Evolutionary conservation across 1,140 invertebrate species (phyloP).

Genomic region (Drosophila cardini): DNA sequence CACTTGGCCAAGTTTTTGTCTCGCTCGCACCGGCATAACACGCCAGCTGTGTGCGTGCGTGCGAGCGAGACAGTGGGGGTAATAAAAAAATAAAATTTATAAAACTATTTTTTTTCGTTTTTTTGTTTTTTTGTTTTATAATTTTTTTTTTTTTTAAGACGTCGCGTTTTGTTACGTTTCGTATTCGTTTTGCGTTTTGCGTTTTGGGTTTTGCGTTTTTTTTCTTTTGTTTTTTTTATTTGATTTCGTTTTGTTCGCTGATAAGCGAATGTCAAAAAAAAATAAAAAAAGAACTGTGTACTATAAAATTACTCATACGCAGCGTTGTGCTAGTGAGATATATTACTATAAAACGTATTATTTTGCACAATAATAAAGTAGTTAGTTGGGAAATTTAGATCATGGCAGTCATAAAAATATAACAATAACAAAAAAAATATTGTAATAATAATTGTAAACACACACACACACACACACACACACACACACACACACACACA

Average conservation of each 20-base stretch:
- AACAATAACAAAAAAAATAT: conserved; percentile 68
- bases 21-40: conserved; percentile 43
- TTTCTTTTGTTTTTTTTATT: conserved; percentile 27
- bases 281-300: conserved; percentile 22
- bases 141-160: conserved; percentile 17
- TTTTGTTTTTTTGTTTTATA: conserved; percentile 5
- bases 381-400: conserved; percentile 74
- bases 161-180: conserved; percentile 23
- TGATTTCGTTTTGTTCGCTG: conserved; percentile 34
- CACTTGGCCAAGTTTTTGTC: conserved; percentile 84
- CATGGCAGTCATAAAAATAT: conserved; percentile 72
- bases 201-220: conserved; percentile 7
- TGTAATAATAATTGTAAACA: conserved; percentile 63
- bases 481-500: too few species aligned
- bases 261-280: conserved; percentile 49
- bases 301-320: conserved; percentile 53
- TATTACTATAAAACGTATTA: conserved; percentile 32
- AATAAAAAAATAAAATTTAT: conserved; percentile 31
- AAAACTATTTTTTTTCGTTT: conserved; percentile 15
- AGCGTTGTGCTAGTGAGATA: conserved; percentile 17
- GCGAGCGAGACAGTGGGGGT: conserved; percentile 26
- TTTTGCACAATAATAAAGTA: conserved; percentile 67
- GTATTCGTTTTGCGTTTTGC: conserved; percentile 7
- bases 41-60: neutral
- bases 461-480: conserved; percentile 10